Base-by-base conservation (phyloP, 2,113 vertebrate species). In the Eulacestoma nigropectus region DNA sequence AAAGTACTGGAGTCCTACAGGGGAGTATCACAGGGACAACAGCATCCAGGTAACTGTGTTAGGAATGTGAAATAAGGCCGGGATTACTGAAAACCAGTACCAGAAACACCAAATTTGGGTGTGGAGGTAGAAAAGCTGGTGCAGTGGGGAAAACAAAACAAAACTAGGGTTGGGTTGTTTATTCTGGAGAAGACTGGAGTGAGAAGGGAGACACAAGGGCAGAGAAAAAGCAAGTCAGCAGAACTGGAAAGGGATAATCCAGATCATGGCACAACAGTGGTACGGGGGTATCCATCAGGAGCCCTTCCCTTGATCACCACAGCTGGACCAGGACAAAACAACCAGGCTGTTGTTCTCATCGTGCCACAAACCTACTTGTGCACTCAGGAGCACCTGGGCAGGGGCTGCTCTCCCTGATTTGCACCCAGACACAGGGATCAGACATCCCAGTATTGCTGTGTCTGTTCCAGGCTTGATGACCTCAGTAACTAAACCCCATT, bases 261-360 rank as follows among this genome's bases (percentile, higher is more conserved):
- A 39, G 32, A 18, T 37, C 32, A 44, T 14, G 8, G 42, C 42
- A 29, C 37, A 47, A 18, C 2, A 22, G 35, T 3, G 25, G 16
- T 17, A 5, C 1, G 4, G 18, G 18, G 13, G 4, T 7, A 10
- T 4, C 21, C 52, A 25, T 2, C 1, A 1, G n/a, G 13, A 84
- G 44, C 21, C 16, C 50, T 29, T 23, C 46, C 44, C 39, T 55
- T 15, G 4, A 52, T 13, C 35, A 20, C 4, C 30, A 63, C 52
- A 62, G n/a, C 29, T 55, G 47, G 33, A 41, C 21, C 46, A 53
- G n/a, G 9, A 77, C 23, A 41, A 37, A 53, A 17, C 6, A 39
- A 18, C 6, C 33, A 72, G 16, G 2, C 39, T 16, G 7, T 7
- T 29, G 4, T 16, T 73, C 49, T 27, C 15, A 26, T 7, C 2